Percentiles rank a stretch among this genome's conserved stretches.
Conservation (phyloP, 2,888 invertebrate species). For the Drosophila maculinotata region DNA sequence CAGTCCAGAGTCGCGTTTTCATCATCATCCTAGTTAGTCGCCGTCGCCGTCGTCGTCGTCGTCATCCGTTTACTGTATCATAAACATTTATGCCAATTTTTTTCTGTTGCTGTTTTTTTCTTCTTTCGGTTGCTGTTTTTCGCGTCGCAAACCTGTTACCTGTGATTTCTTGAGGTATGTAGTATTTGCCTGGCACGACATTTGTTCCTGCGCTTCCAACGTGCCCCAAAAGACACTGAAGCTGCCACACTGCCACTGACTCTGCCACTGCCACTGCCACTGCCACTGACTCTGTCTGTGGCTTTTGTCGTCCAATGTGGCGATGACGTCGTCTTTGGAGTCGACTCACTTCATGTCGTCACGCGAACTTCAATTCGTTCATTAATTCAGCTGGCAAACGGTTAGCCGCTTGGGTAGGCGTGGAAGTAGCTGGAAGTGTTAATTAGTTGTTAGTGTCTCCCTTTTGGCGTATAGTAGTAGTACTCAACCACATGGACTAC, state of each 20-base stretch:
- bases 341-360: constrained; percentile 74
- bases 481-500: constrained; percentile 6
- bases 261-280: constrained; percentile 31
- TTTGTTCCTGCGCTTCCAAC: constrained; percentile 66
- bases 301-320: constrained; percentile 36
- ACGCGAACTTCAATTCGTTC: constrained; percentile 78
- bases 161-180: constrained; percentile 69
- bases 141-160: constrained; percentile 66
- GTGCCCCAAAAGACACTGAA: constrained; percentile 48
- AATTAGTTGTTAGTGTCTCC: constrained; percentile 73
- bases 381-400: constrained; percentile 78
- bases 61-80: constrained; percentile 77
- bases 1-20: constrained; percentile 45
- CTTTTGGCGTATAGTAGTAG: constrained; percentile 16
- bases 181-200: constrained; percentile 75
- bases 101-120: constrained; percentile 10
- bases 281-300: constrained; percentile 33
- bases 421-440: constrained; percentile 77
- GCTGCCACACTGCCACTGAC: constrained; percentile 29
- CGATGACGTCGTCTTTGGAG: constrained; percentile 30
- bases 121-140: constrained; percentile 24
- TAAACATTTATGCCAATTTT: constrained; percentile 75
- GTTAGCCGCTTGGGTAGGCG: constrained; percentile 74
- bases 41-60: constrained; percentile 34
- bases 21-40: constrained; percentile 59